phyloP scores from a whole-genome alignment of 23 tunicate species.

The Pegea sp. region DNA sequence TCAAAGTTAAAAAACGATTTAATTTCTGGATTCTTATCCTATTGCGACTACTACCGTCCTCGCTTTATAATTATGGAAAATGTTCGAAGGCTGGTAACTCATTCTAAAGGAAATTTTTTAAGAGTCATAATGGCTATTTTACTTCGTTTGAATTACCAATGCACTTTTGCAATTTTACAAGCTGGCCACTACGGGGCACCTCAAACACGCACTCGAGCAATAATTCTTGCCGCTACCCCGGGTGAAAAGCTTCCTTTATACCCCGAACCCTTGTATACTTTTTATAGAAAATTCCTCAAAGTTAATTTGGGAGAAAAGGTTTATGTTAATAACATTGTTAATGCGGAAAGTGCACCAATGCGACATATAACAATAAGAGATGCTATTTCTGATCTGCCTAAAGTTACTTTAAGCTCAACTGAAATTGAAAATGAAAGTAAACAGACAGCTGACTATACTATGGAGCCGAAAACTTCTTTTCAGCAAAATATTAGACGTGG shows the following conservation, averaged over 20 bases:
- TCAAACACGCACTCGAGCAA: constrained; percentile 68
- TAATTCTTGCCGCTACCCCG: constrained; percentile 79
- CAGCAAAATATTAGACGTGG: constrained; percentile 47
- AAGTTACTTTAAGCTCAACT: no score
- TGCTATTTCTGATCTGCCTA: constrained; percentile 77
- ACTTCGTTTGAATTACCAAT: constrained; percentile 74
- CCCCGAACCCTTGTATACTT: no score
- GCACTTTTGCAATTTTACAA: constrained; percentile 69
- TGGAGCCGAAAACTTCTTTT: constrained; percentile 44
- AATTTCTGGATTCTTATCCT: constrained; percentile 59
- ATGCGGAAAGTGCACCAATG: constrained; percentile 79
- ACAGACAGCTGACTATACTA: constrained; percentile 22
- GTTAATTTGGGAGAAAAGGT: no score
- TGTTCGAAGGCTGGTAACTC: constrained; percentile 68
- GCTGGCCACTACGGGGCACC: constrained; percentile 92
- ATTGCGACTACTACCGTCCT: constrained; percentile 83
- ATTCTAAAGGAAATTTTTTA: constrained; percentile 55
- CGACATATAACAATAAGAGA: constrained; percentile 75
- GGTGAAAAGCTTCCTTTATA: constrained; percentile 61
- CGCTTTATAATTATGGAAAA: constrained; percentile 64
- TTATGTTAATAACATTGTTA: no score
- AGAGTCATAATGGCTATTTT: constrained; percentile 53
- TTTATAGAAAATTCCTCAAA: no score
- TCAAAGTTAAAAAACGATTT: constrained; percentile 70
- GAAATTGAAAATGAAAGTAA: constrained; percentile 67